These are phyloP conservation scores for Hyalella azteca DNA, from an alignment of 2,888 invertebrate species.

Conservation along the genomic window DNA sequence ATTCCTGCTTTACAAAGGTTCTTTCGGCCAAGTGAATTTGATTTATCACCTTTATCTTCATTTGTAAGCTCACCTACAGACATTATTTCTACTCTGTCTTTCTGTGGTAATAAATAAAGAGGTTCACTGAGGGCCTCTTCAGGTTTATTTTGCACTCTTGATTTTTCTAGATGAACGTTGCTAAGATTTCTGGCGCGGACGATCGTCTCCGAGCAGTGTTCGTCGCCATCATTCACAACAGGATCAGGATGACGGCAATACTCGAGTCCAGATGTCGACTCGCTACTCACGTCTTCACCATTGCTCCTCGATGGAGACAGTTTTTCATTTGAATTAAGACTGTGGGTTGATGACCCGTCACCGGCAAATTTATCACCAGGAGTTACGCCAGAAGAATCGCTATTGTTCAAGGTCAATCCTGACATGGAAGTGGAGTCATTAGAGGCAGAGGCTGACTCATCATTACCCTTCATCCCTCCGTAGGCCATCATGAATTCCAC, in stretches of 20 bases:
- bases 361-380: background rate
- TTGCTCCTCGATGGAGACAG: background rate
- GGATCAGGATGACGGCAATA: background rate
- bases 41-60: background rate
- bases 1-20: background rate
- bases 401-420: conserved; percentile 23
- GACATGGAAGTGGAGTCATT: conserved; percentile 30
- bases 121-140: conserved; percentile 29
- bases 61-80: background rate
- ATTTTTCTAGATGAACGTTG: background rate
- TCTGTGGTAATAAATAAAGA: conserved; percentile 16
- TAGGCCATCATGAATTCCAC: background rate
- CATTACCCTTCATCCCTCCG: background rate
- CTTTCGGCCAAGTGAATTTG: background rate
- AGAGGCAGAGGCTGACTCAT: background rate
- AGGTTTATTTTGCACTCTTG: background rate
- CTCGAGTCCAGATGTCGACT: conserved; percentile 29
- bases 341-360: background rate
- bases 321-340: background rate
- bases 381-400: background rate
- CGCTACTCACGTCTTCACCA: conserved; percentile 18
- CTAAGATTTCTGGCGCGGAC: background rate
- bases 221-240: background rate
- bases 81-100: conserved; percentile 6
- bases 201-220: background rate